Conservation (phyloP, 2,113 vertebrate genomes). For the Rhadina sibilatrix region DNA sequence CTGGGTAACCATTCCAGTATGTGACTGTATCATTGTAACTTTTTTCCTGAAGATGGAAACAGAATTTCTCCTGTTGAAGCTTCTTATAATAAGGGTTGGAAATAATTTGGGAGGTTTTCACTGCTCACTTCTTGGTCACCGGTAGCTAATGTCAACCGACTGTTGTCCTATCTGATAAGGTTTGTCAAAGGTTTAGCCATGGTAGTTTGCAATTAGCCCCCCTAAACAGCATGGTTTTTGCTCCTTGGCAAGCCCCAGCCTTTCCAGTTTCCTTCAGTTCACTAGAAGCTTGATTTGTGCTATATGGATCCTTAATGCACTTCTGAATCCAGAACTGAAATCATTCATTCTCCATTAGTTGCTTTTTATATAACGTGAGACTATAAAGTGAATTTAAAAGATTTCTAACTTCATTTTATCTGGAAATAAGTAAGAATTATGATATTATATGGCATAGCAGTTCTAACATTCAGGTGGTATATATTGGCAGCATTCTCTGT, state of each 20-base stretch:
- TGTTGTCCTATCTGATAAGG: neutral
- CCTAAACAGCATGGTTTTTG: neutral
- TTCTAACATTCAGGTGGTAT: neutral
- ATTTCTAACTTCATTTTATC: neutral
- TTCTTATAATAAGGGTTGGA: neutral
- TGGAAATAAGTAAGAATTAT: neutral
- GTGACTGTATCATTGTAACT: neutral
- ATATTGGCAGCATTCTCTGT: neutral
- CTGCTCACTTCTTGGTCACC: neutral
- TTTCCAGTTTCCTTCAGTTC: neutral
- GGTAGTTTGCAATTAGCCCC: neutral
- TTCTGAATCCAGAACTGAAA: neutral
- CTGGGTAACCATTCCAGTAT: fast-evolving
- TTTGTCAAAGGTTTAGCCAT: neutral
- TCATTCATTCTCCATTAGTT: neutral
- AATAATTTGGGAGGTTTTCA: fast-evolving
- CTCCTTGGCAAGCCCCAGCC: neutral
- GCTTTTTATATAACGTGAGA: neutral
- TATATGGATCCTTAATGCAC: neutral
- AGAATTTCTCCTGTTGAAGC: neutral
- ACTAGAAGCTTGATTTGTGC: neutral
- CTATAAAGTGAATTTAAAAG: neutral
- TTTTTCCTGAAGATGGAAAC: neutral
- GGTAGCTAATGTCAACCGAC: neutral
- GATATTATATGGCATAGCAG: neutral